Conservation (phyloP, 2,113 vertebrate genomes). For the Mormoops blainvillei region DNA sequence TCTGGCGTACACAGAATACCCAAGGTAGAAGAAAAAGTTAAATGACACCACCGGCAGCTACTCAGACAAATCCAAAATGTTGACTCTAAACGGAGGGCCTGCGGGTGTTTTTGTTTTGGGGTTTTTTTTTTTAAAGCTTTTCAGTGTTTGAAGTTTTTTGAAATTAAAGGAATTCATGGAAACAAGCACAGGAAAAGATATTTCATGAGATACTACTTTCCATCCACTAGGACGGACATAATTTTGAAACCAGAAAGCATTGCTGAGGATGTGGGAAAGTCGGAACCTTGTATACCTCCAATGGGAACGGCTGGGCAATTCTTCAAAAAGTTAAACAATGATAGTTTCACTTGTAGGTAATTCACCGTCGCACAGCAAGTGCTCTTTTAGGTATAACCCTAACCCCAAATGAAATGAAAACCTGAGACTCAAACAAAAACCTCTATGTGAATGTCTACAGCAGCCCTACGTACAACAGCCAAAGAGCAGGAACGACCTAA, state of each 20-base stretch:
- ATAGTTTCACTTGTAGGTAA: no score
- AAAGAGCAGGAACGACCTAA: background rate
- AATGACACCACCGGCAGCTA: background rate
- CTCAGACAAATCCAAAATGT: background rate
- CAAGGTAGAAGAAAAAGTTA: background rate
- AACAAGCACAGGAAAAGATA: background rate
- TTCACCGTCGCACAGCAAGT: no score
- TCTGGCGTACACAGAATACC: background rate
- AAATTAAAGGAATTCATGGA: background rate
- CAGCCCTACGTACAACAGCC: background rate
- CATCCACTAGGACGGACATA: background rate
- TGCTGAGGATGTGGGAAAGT: background rate
- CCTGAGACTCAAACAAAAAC: background rate
- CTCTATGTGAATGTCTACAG: background rate
- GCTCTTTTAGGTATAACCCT: background rate
- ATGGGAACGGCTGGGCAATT: background rate
- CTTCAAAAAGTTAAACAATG: background rate
- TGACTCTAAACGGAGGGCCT: background rate
- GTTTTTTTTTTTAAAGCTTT: background rate
- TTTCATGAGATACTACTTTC: background rate
- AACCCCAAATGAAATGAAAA: background rate
- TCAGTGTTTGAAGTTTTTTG: background rate
- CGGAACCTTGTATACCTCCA: no score
- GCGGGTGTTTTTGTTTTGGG: no score
- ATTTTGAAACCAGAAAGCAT: background rate